Conservation (phyloP, 2,797 vertebrate species). For the Chiropotes sagulatus region DNA sequence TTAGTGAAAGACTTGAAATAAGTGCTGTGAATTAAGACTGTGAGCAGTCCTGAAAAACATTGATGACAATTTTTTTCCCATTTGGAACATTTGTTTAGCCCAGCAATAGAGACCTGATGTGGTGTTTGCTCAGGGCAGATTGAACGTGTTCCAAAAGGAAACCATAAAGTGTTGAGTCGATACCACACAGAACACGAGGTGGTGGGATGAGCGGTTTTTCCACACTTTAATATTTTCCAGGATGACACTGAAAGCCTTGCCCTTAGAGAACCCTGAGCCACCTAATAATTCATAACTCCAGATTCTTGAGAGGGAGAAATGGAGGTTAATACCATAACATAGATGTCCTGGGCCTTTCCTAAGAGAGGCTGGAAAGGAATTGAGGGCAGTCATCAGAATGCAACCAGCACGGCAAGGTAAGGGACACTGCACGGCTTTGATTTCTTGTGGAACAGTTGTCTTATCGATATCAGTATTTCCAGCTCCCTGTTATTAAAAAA, state of each 20-base stretch:
- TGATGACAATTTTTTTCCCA: not conserved
- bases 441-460: not conserved
- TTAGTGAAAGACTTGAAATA: not conserved
- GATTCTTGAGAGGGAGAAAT: conserved; percentile 32
- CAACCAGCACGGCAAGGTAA: not conserved
- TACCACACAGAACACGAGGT: conserved; percentile 59
- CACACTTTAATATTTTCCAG: conserved; percentile 69
- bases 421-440: not conserved
- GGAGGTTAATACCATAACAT: not conserved
- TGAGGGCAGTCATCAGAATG: not conserved
- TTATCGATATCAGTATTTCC: not conserved
- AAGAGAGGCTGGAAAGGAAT: not conserved
- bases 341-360: conserved; percentile 12
- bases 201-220: conserved; percentile 62
- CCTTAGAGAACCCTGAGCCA: conserved; percentile 53
- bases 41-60: not conserved
- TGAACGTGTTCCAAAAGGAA: conserved; percentile 60
- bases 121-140: not conserved
- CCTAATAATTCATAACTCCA: conserved; percentile 38
- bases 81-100: conserved; percentile 47
- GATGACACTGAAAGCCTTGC: conserved; percentile 57
- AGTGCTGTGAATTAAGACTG: not conserved
- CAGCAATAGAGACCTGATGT: not conserved
- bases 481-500: not conserved
- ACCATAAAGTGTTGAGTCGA: conserved; percentile 48